Evolutionary conservation across 2,113 vertebrate genomes (phyloP), one percentile per base, ranked within the genome.

Genomic region (Varanus salvator): DNA sequence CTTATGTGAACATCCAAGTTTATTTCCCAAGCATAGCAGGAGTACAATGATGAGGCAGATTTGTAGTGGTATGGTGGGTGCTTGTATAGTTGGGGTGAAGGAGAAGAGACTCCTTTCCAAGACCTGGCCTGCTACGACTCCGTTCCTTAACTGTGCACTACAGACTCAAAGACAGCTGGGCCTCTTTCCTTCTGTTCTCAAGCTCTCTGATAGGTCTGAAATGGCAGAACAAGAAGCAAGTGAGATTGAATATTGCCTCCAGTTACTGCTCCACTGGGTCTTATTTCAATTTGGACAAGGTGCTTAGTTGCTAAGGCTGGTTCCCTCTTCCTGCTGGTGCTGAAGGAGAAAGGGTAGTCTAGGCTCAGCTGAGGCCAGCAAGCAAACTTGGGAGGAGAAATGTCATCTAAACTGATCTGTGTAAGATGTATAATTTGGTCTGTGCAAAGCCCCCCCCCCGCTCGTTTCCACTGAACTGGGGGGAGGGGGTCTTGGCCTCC

Each of bases 341-440:
- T 72, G 9, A 72, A 34, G 14, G 31, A 23, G 71, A 72, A 72
- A 72, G 12, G 15, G 71, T 6, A 31, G 14, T 34, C 72, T 17
- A 74, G 72, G n/a, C 72, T 34, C 60, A 64, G 9, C 25, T 8
- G 66, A 25, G 25, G 31, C 11, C 4, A 15, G 72, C 1, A 14
- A 15, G 71, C 71, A 72, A n/a, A 17, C 66, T 69, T 27, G 21
- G 66, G 6, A 27, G 21, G 72, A 34, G n/a, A 14, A 96, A 96
- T 95, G 94, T 93, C 93, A 86, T 81, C 82, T 95, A 96, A 93
- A 34, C 5, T 64, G 60, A 64, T 64, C 60, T 64, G 60, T 3
- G 57, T 60, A 15, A 60, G 57, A 60, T 15, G 12, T 12, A 15
- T 60, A 60, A 11, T 15, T 15, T 15, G 9, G 57, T 60, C 15